A percentile compares a stretch with the other conserved stretches of the same genome.
Conservation (phyloP, 2,797 vertebrate genomes). For the Girardinus metallicus region DNA sequence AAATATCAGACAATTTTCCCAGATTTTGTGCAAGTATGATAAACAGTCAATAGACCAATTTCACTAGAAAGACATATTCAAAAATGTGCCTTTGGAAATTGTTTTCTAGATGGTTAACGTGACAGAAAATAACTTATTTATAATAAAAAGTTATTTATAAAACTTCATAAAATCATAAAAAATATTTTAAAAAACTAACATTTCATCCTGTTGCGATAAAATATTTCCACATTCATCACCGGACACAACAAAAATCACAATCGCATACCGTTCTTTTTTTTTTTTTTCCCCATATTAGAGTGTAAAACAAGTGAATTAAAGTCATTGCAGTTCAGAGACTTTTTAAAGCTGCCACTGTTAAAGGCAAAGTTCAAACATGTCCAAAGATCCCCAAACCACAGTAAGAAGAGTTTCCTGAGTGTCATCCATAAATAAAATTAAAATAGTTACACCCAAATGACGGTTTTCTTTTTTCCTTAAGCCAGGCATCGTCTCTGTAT, state of each 20-base stretch:
- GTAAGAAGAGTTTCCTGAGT: slow-evolving; percentile 48
- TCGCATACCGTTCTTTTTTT: not conserved
- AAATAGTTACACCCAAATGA: slow-evolving; percentile 30
- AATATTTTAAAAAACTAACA: slow-evolving; percentile 10
- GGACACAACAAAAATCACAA: slow-evolving; percentile 22
- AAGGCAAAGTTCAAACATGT: slow-evolving; percentile 19
- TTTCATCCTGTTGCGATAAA: slow-evolving; percentile 13
- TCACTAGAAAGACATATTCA: not conserved
- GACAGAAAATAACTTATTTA: not conserved
- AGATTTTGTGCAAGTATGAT: not conserved
- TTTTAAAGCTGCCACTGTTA: slow-evolving; percentile 21
- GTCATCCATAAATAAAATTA: slow-evolving; percentile 63
- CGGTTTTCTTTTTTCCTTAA: slow-evolving; percentile 23
- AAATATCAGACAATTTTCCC: not conserved
- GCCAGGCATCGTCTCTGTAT: slow-evolving; percentile 27
- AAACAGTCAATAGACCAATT: not conserved
- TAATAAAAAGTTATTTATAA: not conserved
- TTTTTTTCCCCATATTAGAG: slow-evolving; percentile 25
- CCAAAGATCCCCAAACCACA: slow-evolving; percentile 36
- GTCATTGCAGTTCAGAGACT: slow-evolving; percentile 11
- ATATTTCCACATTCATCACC: slow-evolving; percentile 38
- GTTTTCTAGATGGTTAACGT: not conserved
- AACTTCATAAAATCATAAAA: slow-evolving; percentile 27
- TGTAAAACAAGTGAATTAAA: slow-evolving; percentile 41
- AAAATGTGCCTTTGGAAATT: not conserved